Evolutionary conservation across 2,113 vertebrate species (phyloP).

Genomic region (Gambusia affinis): DNA sequence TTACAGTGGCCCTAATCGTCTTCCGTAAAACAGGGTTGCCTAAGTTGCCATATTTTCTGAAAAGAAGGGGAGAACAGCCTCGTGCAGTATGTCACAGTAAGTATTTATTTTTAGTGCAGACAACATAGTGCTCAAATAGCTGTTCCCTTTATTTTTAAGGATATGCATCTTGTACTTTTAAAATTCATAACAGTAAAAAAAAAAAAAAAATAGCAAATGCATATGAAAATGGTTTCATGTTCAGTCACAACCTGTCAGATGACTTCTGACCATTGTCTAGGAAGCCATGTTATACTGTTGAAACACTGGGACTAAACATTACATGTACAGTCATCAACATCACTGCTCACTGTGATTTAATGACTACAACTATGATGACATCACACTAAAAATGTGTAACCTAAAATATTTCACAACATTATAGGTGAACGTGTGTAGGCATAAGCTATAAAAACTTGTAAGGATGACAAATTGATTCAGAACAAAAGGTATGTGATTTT

Average conservation of each 20-base stretch:
- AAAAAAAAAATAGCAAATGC: slow-evolving; percentile 1
- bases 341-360: neutral
- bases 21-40: no score
- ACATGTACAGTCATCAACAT: slow-evolving; percentile 24
- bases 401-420: no score
- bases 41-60: neutral
- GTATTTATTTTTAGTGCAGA: slow-evolving; percentile 58
- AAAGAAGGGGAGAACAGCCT: no score
- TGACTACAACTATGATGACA: slow-evolving; percentile 2
- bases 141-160: slow-evolving; percentile 24
- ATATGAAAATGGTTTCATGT: slow-evolving; percentile 21
- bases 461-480: no score
- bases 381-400: slow-evolving; percentile 20
- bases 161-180: slow-evolving; percentile 28
- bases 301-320: slow-evolving; percentile 34
- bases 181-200: slow-evolving; percentile 25
- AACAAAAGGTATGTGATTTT: no score
- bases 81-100: slow-evolving; percentile 22
- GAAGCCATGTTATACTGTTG: slow-evolving; percentile 24
- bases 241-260: slow-evolving; percentile 17
- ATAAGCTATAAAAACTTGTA: no score
- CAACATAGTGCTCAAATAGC: slow-evolving; percentile 38
- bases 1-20: no score
- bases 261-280: neutral
- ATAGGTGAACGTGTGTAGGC: no score